Base-by-base conservation (phyloP, 30 jellyfish, hydroid and myxozoan species). In the Clytia hemisphaerica region DNA sequence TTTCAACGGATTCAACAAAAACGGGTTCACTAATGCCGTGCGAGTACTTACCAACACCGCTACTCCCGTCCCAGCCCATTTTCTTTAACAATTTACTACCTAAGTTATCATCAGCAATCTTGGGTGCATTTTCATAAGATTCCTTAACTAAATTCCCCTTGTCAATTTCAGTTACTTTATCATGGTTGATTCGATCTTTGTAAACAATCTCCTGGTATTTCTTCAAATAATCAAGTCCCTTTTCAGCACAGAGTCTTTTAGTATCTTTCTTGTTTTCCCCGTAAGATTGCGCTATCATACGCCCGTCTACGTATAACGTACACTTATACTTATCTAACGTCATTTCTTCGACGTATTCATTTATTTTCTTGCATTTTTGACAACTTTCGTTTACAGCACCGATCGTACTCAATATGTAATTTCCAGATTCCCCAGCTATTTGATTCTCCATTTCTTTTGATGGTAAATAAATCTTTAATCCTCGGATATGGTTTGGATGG, bases 21-120 rank as follows among this genome's bases (percentile, higher is more conserved):
- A 89, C 88, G 3, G 98, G 98, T 2, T 89, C 98, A 1, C 84
- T 44, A 34, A 68, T 73, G 10, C 98, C 98, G 38, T 54, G 58
- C 26, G 55, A 68, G 30, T 29, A 37, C 30, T 64, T 89, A 19
- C 95, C 93, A 10, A 89, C 46, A 32, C 98, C 98, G 6, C 95
- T 93, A 29, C 35, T 55, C 18, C 98, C 98, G 59, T 64, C 44
- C 98, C 98, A 89, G 2, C 98, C 98, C 98, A 89, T 89, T 68
- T 89, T 89, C 2, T 86, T 75, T 32, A 89, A 71, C 72, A 89
- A 26, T 62, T 80, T 38, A 66, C 77, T 89, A 6, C 98, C 98
- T n/a, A 89, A 55, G 61, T 89, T 89, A 25, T 58, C 60, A 5
- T 68, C 85, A 6, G 61, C 93, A 4, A 88, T 48, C 46, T 72